A percentile compares a stretch with the other conserved stretches of the same genome.
phyloP scores from a whole-genome alignment of 2,113 vertebrate genomes.

The Meriones unguiculatus region DNA sequence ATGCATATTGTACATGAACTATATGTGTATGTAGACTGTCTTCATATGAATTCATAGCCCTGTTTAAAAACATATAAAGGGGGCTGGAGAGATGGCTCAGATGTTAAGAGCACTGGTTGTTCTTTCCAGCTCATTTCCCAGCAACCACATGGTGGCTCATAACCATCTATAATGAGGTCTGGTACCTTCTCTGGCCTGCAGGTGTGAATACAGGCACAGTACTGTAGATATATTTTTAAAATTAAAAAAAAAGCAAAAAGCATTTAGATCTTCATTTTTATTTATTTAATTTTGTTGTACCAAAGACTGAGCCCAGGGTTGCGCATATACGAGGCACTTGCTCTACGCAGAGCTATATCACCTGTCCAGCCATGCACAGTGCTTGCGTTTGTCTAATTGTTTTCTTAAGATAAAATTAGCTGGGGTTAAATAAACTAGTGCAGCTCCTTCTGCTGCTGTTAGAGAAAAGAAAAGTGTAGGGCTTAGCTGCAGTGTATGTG shows the following conservation, averaged over 20 bases:
- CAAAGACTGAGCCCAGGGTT: background rate
- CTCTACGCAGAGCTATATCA: background rate
- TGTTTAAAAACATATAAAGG: background rate
- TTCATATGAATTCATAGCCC: background rate
- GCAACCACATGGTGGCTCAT: too few species aligned
- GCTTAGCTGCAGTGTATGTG: background rate
- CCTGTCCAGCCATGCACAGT: background rate
- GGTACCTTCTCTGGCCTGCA: too few species aligned
- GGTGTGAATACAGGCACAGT: too few species aligned
- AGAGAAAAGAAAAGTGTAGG: background rate
- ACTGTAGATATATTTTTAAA: too few species aligned
- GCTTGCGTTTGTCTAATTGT: background rate
- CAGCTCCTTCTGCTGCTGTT: background rate
- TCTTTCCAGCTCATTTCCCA: too few species aligned
- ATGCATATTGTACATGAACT: background rate
- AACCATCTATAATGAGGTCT: too few species aligned
- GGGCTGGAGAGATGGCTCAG: too few species aligned
- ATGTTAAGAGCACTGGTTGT: too few species aligned
- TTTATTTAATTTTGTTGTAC: background rate
- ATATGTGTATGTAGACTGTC: background rate
- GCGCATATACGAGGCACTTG: background rate
- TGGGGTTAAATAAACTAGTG: background rate
- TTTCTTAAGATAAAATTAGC: constrained; percentile 1
- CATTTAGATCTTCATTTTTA: background rate
- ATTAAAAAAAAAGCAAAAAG: background rate